Conservation (phyloP, 2,797 vertebrate species). For the Phoeniculus purpureus region DNA sequence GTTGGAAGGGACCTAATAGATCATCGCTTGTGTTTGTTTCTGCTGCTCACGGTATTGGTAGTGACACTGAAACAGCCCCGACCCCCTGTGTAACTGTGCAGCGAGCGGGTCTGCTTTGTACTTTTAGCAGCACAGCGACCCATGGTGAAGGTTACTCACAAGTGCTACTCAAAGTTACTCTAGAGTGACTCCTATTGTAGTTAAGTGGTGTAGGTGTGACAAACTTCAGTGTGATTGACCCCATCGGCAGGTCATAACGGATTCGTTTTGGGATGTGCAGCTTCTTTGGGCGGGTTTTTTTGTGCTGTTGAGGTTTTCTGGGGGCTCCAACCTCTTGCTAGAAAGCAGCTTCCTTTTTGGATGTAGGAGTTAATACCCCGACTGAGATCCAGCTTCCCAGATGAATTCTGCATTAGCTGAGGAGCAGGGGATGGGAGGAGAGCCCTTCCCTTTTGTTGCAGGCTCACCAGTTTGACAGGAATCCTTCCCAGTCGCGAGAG, state of each 20-base stretch:
- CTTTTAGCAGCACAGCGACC: background rate
- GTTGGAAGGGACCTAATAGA: too few species aligned
- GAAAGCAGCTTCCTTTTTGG: background rate
- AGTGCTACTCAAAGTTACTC: too few species aligned
- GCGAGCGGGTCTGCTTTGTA: background rate
- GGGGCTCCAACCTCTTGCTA: background rate
- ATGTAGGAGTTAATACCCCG: background rate
- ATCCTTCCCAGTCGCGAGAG: background rate
- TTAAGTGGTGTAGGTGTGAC: background rate
- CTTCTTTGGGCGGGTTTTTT: background rate
- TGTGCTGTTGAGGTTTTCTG: background rate
- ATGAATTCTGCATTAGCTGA: background rate
- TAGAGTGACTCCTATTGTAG: too few species aligned
- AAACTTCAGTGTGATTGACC: background rate
- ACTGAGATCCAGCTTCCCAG: background rate
- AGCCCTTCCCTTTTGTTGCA: background rate
- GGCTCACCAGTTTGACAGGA: slow-evolving; percentile 13
- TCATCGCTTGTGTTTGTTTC: background rate
- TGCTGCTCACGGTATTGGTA: background rate
- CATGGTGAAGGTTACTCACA: too few species aligned
- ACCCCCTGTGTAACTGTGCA: background rate
- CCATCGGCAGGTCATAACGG: background rate
- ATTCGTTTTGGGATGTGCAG: background rate
- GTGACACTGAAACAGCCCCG: background rate
- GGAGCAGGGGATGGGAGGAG: background rate